Conservation (phyloP, 2,113 vertebrate genomes). For the Macheiramphus alcinus region DNA sequence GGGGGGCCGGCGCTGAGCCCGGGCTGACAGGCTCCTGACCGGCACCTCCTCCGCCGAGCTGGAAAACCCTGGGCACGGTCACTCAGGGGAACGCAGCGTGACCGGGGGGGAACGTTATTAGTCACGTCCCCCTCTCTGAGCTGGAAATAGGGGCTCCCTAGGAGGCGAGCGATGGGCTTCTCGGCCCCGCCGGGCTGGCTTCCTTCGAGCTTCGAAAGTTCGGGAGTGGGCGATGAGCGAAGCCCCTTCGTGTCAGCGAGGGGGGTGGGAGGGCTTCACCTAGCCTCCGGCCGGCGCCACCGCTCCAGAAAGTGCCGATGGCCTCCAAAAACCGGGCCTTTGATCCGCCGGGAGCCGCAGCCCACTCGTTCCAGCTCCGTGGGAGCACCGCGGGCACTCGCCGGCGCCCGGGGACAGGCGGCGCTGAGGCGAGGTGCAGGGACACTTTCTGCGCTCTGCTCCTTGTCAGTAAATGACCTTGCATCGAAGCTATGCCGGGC, state of each 20-base stretch:
- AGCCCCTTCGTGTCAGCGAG: background rate
- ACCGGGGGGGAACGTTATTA: no score
- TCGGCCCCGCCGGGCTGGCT: background rate
- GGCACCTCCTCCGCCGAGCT: background rate
- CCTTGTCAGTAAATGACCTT: background rate
- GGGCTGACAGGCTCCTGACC: background rate
- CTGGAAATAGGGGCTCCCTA: fast-evolving
- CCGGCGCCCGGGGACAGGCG: no score
- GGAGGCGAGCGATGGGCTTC: background rate
- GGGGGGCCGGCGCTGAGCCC: no score
- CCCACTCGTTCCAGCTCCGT: no score
- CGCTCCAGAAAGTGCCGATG: fast-evolving
- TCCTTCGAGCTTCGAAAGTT: background rate
- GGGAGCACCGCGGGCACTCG: no score
- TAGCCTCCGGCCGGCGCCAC: background rate
- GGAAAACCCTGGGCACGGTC: background rate
- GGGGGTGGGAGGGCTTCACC: background rate
- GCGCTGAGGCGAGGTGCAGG: background rate
- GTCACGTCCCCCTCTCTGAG: no score
- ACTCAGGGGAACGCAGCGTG: background rate
- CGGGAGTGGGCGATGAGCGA: no score
- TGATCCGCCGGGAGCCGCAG: no score
- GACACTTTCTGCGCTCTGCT: background rate
- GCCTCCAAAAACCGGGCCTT: fast-evolving
- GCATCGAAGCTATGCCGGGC: background rate